These are phyloP conservation scores for Samia ricini DNA, from an alignment of 1,140 invertebrate species.

Conservation along the genomic window DNA sequence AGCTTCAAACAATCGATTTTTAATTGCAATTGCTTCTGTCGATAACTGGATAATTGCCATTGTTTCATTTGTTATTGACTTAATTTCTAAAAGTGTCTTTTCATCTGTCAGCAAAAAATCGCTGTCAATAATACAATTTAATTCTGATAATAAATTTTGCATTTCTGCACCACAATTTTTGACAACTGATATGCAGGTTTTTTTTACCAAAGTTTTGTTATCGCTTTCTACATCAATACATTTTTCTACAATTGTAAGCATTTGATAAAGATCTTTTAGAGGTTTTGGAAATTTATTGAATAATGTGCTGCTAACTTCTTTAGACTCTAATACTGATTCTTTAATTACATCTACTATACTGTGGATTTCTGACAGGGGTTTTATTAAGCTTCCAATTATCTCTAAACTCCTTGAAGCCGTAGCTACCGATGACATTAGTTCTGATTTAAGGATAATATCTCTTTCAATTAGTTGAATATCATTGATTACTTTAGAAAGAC, in stretches of 20 bases:
- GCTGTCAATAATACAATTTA: conserved; percentile 33
- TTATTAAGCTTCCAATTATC: conserved; percentile 80
- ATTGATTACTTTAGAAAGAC: conserved; percentile 52
- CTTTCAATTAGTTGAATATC: conserved; percentile 79
- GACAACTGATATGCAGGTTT: conserved; percentile 81
- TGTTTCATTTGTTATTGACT: conserved; percentile 71
- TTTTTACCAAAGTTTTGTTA: conserved; percentile 81
- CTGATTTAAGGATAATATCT: conserved; percentile 80
- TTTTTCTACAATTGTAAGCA: conserved; percentile 82
- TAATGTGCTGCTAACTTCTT: conserved; percentile 68
- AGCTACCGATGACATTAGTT: conserved; percentile 80
- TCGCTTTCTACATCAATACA: conserved; percentile 82
- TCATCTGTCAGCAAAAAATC: conserved; percentile 35
- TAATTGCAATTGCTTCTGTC: conserved; percentile 73
- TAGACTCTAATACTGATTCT: conserved; percentile 51
- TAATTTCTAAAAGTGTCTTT: conserved; percentile 51
- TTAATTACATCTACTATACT: conserved; percentile 76
- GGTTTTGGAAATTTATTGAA: conserved; percentile 79
- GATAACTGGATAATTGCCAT: conserved; percentile 73
- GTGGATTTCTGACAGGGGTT: conserved; percentile 82
- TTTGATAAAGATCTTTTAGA: conserved; percentile 80
- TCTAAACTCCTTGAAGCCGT: conserved; percentile 81
- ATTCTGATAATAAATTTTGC: conserved; percentile 50
- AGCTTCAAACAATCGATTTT: conserved; percentile 71
- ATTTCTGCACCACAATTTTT: conserved; percentile 78